Evolutionary conservation across 2,113 vertebrate genomes (phyloP), one percentile per base, ranked within the genome.

Genomic region (Empidonax alnorum): DNA sequence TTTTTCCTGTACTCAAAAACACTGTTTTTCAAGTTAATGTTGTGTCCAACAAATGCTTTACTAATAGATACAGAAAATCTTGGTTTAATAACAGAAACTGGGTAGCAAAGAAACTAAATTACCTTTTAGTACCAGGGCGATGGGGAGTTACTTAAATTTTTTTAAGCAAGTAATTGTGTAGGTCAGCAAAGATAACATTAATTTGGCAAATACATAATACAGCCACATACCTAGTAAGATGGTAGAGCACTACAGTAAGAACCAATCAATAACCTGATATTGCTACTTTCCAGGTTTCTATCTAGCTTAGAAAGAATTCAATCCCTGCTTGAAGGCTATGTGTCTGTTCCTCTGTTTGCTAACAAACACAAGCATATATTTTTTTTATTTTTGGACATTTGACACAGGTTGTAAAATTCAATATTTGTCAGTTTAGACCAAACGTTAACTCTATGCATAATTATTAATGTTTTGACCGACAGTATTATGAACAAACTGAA

Each of bases 351-450:
- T 4, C 37, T 49, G 39, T 69, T 69, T 58, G 42, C 55, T 67
- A 66, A 35, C 33, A 91, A 21, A 55, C 0, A 0, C 24, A 61
- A 35, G 33, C 7, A 58, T 8, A 3, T 14, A 11, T 47, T 84
- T 30, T 24, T 35, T 3, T 25, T 31, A 41, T 65, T 84, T 82
- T 52, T 56, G 9, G 25, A 90, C 35, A 91, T 61, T 7, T 61
- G 28, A 72, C 22, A 72, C 4, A 46, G 28, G 7, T 59, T 84
- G 10, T 23, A 85, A 41, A 28, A 84, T 15, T 22, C 30, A 21
- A 2, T 35, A 74, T 39, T 74, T 59, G 31, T 42, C 14, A 67
- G 11, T 49, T 84, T 55, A 76, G 33, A 10, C 23, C 49, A 83
- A 10, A 3, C 56, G 7, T 90, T 79, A 82, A 68, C 10, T 85